Evolutionary conservation across 1,140 invertebrate genomes (phyloP), one percentile per base, ranked within the genome.

Genomic region (Bacillus rossius): DNA sequence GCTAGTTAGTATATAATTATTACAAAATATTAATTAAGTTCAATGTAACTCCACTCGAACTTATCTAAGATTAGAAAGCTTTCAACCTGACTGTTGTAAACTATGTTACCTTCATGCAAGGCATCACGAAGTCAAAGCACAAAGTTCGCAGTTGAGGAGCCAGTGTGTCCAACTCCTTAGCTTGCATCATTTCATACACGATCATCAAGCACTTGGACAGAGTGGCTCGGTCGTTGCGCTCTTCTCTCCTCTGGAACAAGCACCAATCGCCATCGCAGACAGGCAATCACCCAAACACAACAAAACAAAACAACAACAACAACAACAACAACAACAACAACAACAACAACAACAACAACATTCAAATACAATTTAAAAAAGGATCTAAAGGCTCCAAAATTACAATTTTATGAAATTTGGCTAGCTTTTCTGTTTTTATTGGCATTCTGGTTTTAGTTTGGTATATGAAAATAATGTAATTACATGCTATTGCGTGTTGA

Each of bases 141-240:
- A 77, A 61, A 64, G 63, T 72, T 57, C 69, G 66, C n/a, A 77
- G 63, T 13, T 69, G 72, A n/a, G 72, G 66, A 25, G 69, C 69
- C 37, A 77, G 52, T 5, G 54, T 50, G n/a, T 54, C 72, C 7
- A 77, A 61, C 14, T 69, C 68, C 22, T 62, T 53, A 16, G 64
- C 61, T 55, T 73, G 65, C 61, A 73, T 66, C 64, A 75, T 71
- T 13, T 61, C 53, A n/a, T 62, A 70, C 56, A 76, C 68, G 3
- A 78, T 77, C 17, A 55, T 65, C 0, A 77, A 49, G 60, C 77
- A 77, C 34, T 72, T 74, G 2, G 70, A 62, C 61, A 78, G 66
- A 17, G 71, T 76, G 20, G 72, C 68, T 5, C 65, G 38, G 62
- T 78, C 76, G 59, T 64, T 1, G 23, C 60, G n/a, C 59, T 53